phyloP scores from a whole-genome alignment of 30 jellyfish, hydroid and myxozoan species.

The Hydra vulgaris region DNA sequence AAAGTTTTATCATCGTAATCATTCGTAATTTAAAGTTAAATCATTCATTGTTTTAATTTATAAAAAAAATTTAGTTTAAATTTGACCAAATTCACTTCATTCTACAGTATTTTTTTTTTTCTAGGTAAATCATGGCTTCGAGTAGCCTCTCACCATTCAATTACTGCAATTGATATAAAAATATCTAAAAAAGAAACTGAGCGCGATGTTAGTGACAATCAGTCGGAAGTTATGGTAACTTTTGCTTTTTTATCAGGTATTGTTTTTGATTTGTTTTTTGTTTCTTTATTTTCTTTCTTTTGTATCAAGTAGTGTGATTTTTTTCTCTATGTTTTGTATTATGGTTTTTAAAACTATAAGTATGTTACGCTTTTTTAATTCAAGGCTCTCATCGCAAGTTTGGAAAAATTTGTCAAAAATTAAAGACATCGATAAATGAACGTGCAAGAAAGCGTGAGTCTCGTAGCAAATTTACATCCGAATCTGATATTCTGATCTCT shows the following conservation, averaged over 20 bases:
- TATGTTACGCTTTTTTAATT: no score
- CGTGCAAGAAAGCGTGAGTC: neutral
- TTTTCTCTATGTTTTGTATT: no score
- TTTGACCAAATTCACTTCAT: no score
- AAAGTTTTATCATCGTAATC: no score
- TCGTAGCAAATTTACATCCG: neutral
- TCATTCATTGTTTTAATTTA: no score
- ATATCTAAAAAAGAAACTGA: neutral
- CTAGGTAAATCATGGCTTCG: neutral
- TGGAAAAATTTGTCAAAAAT: constrained; percentile 43
- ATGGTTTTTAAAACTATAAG: no score
- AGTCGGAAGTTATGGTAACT: neutral
- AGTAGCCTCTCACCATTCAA: neutral
- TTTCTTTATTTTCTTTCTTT: no score
- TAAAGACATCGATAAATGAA: neutral
- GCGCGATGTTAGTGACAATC: neutral
- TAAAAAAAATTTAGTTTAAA: no score
- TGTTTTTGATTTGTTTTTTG: no score
- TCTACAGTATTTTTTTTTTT: no score
- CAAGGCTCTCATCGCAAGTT: constrained; percentile 57
- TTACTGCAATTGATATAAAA: neutral
- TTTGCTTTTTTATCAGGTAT: constrained; percentile 19
- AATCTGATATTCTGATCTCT: neutral
- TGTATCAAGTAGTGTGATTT: no score
- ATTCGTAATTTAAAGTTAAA: no score